Base-by-base conservation (phyloP, 1,140 invertebrate species). In the Nymphalis io region DNA sequence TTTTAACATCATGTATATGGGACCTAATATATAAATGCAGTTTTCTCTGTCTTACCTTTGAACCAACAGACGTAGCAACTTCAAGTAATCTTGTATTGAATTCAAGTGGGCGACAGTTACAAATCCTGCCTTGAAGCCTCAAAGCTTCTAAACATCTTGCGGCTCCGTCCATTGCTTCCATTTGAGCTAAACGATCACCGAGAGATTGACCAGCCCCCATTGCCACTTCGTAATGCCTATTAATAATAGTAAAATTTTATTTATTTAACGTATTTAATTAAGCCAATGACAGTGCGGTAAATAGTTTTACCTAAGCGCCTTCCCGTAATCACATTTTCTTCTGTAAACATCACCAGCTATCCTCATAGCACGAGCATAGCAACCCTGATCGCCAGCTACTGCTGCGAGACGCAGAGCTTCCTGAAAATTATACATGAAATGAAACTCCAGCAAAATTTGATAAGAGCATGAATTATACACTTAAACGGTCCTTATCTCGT, bases 141-240 rank as follows among this genome's bases (percentile, higher is more conserved):
- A 96, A 85, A 3, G 95, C 95, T 83, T 97, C 96, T 39, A 96
- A 87, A 77, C 96, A 97, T 38, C 95, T 90, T 0, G 96, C 96
- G 0, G 95, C 96, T 1, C 96, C 96, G 78, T 97, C 96, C 96
- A 97, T 97, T 0, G 96, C 96, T 83, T 96, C 96, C 95, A 97
- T 96, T 83, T 97, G 96, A 48, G 96, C 95, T 61, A 96, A 93
- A 0, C 96, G 93, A 88, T 97, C 96, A 3, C 95, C 96, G 74
- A 96, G 93, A 0, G 94, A 93, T 33, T 95, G 95, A 0, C 95
- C 95, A 0, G 95, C 95, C 1, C 95, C 95, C 95, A 96, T 96
- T 1, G 96, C 95, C 73, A 95, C 95, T 88, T 97, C 96, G 79
- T 97, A 96, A 82, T 96, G 96, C 18, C 95, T 93, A 79, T 0